These are phyloP conservation scores for Squalus acanthias DNA, from an alignment of 2,797 vertebrate genomes.

Conservation along the genomic window DNA sequence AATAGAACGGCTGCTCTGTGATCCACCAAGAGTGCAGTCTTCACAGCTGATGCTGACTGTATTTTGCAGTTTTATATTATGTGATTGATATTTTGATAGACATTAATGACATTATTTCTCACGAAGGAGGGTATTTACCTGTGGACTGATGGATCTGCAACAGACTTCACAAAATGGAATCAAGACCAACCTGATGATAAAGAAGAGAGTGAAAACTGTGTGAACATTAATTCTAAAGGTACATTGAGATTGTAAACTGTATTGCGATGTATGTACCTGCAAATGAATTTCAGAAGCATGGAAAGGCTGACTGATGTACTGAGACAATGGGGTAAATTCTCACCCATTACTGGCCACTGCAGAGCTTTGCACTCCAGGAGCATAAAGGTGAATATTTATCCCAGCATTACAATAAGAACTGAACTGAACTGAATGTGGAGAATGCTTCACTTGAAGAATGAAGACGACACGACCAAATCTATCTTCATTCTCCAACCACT, in stretches of 20 bases:
- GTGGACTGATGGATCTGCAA: constrained; percentile 11
- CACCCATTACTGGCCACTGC: background rate
- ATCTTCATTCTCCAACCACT: no score
- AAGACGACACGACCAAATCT: no score
- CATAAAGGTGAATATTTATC: background rate
- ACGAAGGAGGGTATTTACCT: background rate
- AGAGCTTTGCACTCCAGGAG: background rate
- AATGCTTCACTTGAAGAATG: no score
- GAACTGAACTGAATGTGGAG: background rate
- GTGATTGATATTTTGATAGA: background rate
- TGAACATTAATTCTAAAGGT: constrained; percentile 13
- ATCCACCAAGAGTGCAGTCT: background rate
- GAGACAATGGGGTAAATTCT: background rate
- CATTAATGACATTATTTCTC: background rate
- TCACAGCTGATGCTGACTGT: background rate
- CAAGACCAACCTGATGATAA: background rate
- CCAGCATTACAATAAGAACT: background rate
- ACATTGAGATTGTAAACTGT: background rate
- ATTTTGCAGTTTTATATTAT: background rate
- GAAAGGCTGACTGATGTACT: background rate
- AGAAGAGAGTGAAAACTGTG: constrained; percentile 5
- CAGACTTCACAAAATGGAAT: constrained; percentile 13
- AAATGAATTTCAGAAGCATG: background rate
- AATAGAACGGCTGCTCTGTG: background rate
- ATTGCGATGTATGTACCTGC: background rate